Evolutionary conservation across 2,797 vertebrate genomes (phyloP), one percentile per base, ranked within the genome.

Genomic region (Limnodromus scolopaceus): DNA sequence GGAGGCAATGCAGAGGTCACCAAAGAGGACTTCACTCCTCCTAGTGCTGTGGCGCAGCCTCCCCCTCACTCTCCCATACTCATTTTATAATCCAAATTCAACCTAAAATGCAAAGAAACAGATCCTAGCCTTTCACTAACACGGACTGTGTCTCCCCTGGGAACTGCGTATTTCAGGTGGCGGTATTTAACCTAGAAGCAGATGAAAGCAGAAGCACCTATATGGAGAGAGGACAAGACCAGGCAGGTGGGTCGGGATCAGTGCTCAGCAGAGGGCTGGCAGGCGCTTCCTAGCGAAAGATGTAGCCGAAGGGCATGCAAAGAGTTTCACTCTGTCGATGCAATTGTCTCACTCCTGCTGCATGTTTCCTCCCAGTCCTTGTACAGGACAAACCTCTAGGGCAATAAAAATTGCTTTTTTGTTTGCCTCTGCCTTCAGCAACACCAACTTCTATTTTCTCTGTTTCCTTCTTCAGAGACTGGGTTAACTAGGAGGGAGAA

Each of bases 131-230:
- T 91, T 87, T 57, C 45, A 23, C n/a, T 39, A 75, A 88, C 74
- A 70, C 5, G 41, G 77, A 43, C 90, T 55, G 43, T 16, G 16
- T 25, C 63, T 80, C 71, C 70, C 77, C 45, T 30, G 81, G 60
- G 84, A 89, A 57, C 53, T 28, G 48, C 15, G 0, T 61, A n/a
- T 88, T 95, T 83, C 84, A 91, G 70, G 55, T n/a, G 30, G 75
- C 74, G 95, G 84, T 61, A 84, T 91, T 93, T 89, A 93, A 82
- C 74, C 66, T 60, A 77, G 85, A 95, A 94, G 91, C 8, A 84
- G 83, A 87, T 32, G 64, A 91, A 91, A 91, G 60, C 63, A 77
- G 66, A 48, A 84, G 51, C 77, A 95, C 34, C 25, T 88, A 41
- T 3, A 38, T 10, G 39, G 51, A 84, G 80, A 77, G 53, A 86